Base-by-base conservation (phyloP, 1,140 invertebrate species). In the Ceratosolen fusciceps region DNA sequence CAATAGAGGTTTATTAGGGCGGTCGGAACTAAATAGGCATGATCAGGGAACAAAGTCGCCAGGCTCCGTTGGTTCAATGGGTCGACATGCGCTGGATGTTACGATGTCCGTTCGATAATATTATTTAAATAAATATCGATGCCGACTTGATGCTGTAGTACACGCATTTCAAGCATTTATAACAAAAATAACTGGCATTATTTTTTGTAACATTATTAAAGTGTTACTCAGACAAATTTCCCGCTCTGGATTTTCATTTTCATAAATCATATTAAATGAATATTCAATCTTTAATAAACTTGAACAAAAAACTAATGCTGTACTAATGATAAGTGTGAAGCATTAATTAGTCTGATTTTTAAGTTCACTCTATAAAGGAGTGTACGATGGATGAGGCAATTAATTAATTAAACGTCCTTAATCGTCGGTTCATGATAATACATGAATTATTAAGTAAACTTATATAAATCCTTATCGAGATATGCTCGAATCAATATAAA, bases 401-500 rank as follows among this genome's bases (percentile, higher is more conserved):
- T 54, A 24, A 67, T 67, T 37, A 47, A 9, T 16, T 47, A 7
- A 7, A 54, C 70, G 34, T 74, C 49, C 77, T 74, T 52, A 47
- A 58, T 74, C 37, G 56, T 74, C 47, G n/a, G 56, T 62, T 76
- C 62, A 19, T 49, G 26, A n/a, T n/a, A n/a, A n/a, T 74, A 60
- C 24, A 74, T 77, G 19, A 58, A 58, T 47, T 19, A 60, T 49
- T 31, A 24, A 49, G 68, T 24, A 9, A 78, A 76, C 1, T 49
- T 39, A 34, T 60, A 31, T 49, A 49, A 37, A 49, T 79, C 54
- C 60, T 80, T 54, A 74, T 37, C 58, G 49, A 74, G 74, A 21
- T 65, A 43, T 54, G 34, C 71, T 62, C 47, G 39, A 49, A 80
- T 10, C 43, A 74, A 76, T 56, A 81, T 67, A 83, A 80, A 83